Evolutionary conservation across 2,888 invertebrate species (phyloP).

Genomic region (Nowickia ferox): DNA sequence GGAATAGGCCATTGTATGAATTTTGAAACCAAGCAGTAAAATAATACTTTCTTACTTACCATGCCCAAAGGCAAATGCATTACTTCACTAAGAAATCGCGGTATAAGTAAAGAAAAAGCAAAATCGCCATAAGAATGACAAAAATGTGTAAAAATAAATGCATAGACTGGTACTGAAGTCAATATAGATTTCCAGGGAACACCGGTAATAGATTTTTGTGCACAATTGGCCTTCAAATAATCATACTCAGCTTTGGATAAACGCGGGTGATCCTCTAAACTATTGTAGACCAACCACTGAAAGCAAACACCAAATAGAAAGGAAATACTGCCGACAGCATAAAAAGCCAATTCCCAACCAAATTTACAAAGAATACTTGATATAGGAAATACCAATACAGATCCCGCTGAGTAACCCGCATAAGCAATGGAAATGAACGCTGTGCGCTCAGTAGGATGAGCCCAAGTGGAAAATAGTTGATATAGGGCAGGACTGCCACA

Average conservation of each 20-base stretch:
- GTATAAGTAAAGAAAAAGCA: conserved; percentile 81
- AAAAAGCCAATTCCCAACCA: conserved; percentile 87
- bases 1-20: too few relatives aligned
- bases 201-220: conserved; percentile 71
- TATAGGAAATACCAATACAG: conserved; percentile 84
- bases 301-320: conserved; percentile 77
- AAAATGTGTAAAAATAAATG: conserved; percentile 84
- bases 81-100: conserved; percentile 83
- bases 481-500: conserved; percentile 81
- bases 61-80: conserved; percentile 82
- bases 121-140: conserved; percentile 83
- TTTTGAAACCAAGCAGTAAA: too few relatives aligned
- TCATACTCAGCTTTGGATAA: conserved; percentile 83
- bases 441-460: conserved; percentile 82
- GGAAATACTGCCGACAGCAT: conserved; percentile 82
- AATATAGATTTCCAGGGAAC: conserved; percentile 84
- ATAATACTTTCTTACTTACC: conserved; percentile 75
- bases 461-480: conserved; percentile 82
- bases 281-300: conserved; percentile 83
- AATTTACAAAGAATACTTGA: conserved; percentile 85
- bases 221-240: conserved; percentile 75
- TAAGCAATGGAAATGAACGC: conserved; percentile 82
- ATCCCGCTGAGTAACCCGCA: conserved; percentile 83
- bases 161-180: conserved; percentile 83
- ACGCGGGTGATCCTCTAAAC: conserved; percentile 84